A percentile compares a stretch with the other conserved stretches of the same genome.
Conservation (phyloP, 1,140 invertebrate genomes). For the Monochamus saltuarius region DNA sequence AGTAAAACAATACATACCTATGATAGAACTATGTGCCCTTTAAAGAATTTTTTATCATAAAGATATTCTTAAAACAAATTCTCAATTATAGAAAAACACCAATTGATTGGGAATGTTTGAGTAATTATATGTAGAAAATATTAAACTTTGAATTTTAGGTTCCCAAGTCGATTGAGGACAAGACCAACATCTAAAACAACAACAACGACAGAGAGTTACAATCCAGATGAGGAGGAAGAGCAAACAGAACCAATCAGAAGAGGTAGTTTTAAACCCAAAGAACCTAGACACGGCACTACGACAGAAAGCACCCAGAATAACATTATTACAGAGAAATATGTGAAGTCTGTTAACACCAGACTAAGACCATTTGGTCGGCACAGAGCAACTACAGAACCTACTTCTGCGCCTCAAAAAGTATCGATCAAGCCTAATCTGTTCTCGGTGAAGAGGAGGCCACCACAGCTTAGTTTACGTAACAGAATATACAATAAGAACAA, state of each 20-base stretch:
- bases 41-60: too few relatives aligned
- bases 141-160: slow-evolving; percentile 40
- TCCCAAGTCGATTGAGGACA: slow-evolving; percentile 38
- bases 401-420: slow-evolving; percentile 36
- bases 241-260: slow-evolving; percentile 47
- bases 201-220: slow-evolving; percentile 15
- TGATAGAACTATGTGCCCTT: too few relatives aligned
- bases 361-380: slow-evolving; percentile 44
- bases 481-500: slow-evolving; percentile 41
- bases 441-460: slow-evolving; percentile 38
- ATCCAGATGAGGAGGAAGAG: slow-evolving; percentile 38
- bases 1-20: too few relatives aligned
- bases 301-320: slow-evolving; percentile 21
- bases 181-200: slow-evolving; percentile 13
- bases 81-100: too few relatives aligned
- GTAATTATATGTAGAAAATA: too few relatives aligned
- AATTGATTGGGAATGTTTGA: too few relatives aligned
- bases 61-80: too few relatives aligned
- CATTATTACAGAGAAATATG: slow-evolving; percentile 35
- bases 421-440: slow-evolving; percentile 49
- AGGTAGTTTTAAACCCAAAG: slow-evolving; percentile 48
- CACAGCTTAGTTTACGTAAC: slow-evolving; percentile 37
- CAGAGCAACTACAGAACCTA: slow-evolving; percentile 33
- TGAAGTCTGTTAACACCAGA: slow-evolving; percentile 43
- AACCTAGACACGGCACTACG: slow-evolving; percentile 37